Base-by-base conservation (phyloP, 1,140 invertebrate genomes). In the Neodiprion virginianus region DNA sequence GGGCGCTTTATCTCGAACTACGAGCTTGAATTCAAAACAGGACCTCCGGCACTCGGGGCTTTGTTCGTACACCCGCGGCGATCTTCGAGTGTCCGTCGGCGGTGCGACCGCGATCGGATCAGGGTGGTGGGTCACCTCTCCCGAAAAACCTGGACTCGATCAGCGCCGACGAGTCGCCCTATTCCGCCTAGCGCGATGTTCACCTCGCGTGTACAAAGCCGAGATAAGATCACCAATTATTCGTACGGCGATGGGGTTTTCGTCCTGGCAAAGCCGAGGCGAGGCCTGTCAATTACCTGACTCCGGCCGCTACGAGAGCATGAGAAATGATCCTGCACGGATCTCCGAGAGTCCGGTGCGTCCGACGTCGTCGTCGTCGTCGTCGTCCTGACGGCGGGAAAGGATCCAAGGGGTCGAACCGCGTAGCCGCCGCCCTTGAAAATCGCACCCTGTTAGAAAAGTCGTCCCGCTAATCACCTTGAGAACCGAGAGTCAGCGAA, bases 201-300 rank as follows among this genome's bases (percentile, higher is more conserved):
- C 80, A 67, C 66, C 71, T 78, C 79, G 5, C 53, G 53, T 61
- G 53, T 61, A 61, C 53, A 61, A 61, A 61, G 53, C n/a, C n/a
- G 11, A 61, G 81, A 81, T 83, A 84, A 79, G 77, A 85, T 84
- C 82, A 79, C 83, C 83, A 85, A 85, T 85, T 85, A 85, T 85
- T 82, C 77, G 74, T 77, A 69, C 76, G 79, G 79, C 75, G 53
- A 61, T 61, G 53, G 53, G 53, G 4, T 61, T 61, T 61, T 61
- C 11, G 53, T 17, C 78, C 80, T 76, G 76, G 77, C 75, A 67
- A 40, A 21, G 23, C 21, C 21, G 79, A 79, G 76, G 77, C 75
- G 76, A 78, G 77, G 76, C 79, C 82, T 80, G 79, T 85, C 82
- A 84, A 84, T 85, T 85, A 74, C 68, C 11, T 5, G 53, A 17